These are phyloP conservation scores for Gymnothorax reevesii DNA, from an alignment of 2,797 vertebrate species.

Conservation along the genomic window DNA sequence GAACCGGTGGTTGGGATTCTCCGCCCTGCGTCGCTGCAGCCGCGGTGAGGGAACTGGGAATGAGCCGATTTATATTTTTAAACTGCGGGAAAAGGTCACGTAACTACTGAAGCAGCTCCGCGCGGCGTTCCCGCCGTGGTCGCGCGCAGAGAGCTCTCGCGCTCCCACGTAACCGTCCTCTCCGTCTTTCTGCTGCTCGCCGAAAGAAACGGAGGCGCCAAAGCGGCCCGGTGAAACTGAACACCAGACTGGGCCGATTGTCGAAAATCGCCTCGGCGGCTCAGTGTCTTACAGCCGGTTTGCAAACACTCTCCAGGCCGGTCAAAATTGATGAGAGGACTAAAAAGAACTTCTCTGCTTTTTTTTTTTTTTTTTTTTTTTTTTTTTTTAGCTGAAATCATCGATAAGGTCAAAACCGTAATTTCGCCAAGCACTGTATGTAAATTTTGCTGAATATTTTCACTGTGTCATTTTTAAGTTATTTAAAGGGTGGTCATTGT, in stretches of 20 bases:
- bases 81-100: background rate
- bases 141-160: background rate
- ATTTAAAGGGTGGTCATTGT: slow-evolving; percentile 66
- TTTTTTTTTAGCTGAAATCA: background rate
- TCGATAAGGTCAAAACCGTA: background rate
- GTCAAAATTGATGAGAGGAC: background rate
- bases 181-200: background rate
- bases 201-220: background rate
- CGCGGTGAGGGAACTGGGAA: background rate
- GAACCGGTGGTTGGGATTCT: background rate
- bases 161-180: background rate
- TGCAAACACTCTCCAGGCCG: background rate
- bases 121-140: background rate
- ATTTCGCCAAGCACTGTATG: slow-evolving; percentile 25
- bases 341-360: background rate
- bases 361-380: too few species aligned
- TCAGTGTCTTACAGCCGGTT: background rate
- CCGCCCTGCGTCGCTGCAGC: background rate
- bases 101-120: background rate
- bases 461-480: slow-evolving; percentile 70
- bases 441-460: slow-evolving; percentile 32
- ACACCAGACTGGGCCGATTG: background rate
- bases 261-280: background rate
- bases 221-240: background rate
- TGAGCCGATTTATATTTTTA: slow-evolving; percentile 7